Evolutionary conservation across 2,797 vertebrate genomes (phyloP), one percentile per base, ranked within the genome.

Genomic region (Diplodus sargus): DNA sequence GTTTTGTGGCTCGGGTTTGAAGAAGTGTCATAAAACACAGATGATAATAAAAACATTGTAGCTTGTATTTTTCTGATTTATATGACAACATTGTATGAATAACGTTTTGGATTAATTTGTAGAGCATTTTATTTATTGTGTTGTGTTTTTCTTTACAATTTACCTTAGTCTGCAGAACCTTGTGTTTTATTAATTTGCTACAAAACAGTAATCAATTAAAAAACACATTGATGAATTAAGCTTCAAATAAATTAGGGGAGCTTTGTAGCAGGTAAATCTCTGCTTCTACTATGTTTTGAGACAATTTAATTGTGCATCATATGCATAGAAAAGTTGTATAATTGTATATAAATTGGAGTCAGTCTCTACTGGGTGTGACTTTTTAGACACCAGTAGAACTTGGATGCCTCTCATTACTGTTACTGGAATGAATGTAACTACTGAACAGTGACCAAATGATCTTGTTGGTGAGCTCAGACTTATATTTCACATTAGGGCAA

Each of bases 171-270:
- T 18, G 12, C 25, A 53, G 48, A 76, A 62, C 23, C n/a, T 20
- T 20, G 42, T 65, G 18, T 76, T 69, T 70, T 61, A 60, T 59
- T 16, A 57, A 67, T 52, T 18, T 56, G 11, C 14, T 45, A 59
- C 54, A 52, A 45, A 78, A 71, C 39, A 69, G 14, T 16, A 58
- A 73, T 49, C 70, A 22, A 70, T 42, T 53, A 68, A 81, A 63
- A 72, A 74, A 83, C 48, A 78, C 23, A 23, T 13, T 63, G 63
- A 56, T 82, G 48, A 71, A 71, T 64, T 78, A 51, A 76, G 42
- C 23, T 56, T 74, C 7, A 81, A 54, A 74, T 67, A 71, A 45
- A 65, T 67, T 70, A 4, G 22, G 47, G 9, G 52, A 72, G 25
- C 22, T 43, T 62, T 43, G 16, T 52, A 42, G 9, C 64, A 60